Percentiles rank a stretch among this genome's conserved stretches.
Evolutionary conservation across 2,797 vertebrate genomes (phyloP).

Genomic region (Okamejei kenojei): DNA sequence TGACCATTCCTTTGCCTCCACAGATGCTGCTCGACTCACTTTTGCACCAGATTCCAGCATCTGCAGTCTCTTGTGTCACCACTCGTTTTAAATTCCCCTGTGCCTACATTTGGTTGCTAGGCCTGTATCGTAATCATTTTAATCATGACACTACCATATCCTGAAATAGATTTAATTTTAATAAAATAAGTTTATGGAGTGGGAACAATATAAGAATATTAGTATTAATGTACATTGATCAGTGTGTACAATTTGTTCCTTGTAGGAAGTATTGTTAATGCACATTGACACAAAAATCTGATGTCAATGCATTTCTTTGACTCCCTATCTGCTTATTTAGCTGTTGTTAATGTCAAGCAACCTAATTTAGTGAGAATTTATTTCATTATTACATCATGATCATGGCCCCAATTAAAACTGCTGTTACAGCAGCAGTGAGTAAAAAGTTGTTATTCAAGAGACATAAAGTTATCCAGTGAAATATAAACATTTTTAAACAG

Average conservation of each 20-base stretch:
- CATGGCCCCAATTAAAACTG: background rate
- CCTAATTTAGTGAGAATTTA: background rate
- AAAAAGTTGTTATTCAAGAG: background rate
- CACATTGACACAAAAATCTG: background rate
- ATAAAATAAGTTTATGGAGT: background rate
- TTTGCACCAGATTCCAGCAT: too few species aligned
- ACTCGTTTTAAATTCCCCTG: too few species aligned
- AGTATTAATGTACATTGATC: background rate
- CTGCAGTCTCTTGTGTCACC: too few species aligned
- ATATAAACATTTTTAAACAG: background rate
- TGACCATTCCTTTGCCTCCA: too few species aligned
- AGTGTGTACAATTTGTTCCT: background rate
- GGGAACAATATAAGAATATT: background rate
- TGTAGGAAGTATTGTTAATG: background rate
- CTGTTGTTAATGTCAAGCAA: background rate
- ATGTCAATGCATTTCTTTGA: background rate
- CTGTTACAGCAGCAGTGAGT: background rate
- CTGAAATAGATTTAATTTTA: background rate
- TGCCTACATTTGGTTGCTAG: too few species aligned
- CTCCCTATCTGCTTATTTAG: background rate
- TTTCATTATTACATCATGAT: background rate
- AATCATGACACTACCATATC: too few species aligned
- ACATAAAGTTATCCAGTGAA: background rate
- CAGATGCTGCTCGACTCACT: too few species aligned
- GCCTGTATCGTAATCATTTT: too few species aligned